Base-by-base conservation (phyloP, 1,140 invertebrate species). In the Cryptotermes secundus region DNA sequence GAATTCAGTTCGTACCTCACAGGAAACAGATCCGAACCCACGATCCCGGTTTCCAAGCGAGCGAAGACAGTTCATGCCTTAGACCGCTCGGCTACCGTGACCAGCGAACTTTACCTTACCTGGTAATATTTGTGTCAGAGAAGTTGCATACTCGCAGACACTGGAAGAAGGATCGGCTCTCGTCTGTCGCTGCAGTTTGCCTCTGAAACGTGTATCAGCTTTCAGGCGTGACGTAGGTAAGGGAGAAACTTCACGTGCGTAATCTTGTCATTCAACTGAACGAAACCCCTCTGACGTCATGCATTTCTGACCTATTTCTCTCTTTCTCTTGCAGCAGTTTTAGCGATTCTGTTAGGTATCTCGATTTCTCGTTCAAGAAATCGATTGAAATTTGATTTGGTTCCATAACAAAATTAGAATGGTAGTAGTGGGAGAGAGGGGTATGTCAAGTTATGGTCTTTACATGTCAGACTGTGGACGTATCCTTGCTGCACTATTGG, bases 181-280 rank as follows among this genome's bases (percentile, higher is more conserved):
- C n/a, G n/a, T n/a, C n/a, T n/a, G 38, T 38, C 19, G 53, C 53
- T 59, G 3, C 53, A 59, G 59, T n/a, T 14, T 72, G 1, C 4
- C n/a, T 72, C 59, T 72, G 59, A 72, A 72, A n/a, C 59, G 26
- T 72, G 59, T 72, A 72, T 72, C 31, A 72, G n/a, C 26, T 72
- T 31, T 31, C 9, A 26, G 59, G 59, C n/a, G 31, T 72, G 59
- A 72, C 59, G 59, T 72, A 72, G 59, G 59, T 72, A 72, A 72
- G 59, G 31, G 26, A 31, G 59, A 72, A 72, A 72, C 59, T 72
- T 72, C 26, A 72, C 31, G 59, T 31, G 59, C n/a, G n/a, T 72
- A 72, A 72, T 72, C 59, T 72, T n/a, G 59, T 31, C 59, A 72
- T 72, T 26, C 59, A 72, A 72, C 59, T 72, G 59, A 72, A 72